phyloP scores from a whole-genome alignment of 2,797 vertebrate genomes.

The Sebastes jordani region DNA sequence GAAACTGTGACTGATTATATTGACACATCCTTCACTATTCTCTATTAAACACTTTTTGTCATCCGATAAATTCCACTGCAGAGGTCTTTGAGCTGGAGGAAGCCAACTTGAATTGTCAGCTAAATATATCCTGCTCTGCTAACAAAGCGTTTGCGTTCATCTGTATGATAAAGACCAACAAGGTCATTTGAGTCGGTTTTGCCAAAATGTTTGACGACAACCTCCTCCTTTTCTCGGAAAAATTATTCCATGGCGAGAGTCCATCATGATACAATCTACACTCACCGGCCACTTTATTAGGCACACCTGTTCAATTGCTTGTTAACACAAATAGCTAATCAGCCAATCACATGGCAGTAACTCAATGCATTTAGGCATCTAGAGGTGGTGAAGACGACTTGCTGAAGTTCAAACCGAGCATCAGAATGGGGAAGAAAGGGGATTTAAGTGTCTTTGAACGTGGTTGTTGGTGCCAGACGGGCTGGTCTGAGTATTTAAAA shows the following conservation, averaged over 20 bases:
- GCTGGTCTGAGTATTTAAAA: fast-evolving
- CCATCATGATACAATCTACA: not conserved
- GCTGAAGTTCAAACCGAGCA: too few relatives aligned
- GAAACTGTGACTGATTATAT: constrained; percentile 21
- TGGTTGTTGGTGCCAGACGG: too few relatives aligned
- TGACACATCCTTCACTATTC: constrained; percentile 14
- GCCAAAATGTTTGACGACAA: constrained; percentile 7
- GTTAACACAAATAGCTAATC: too few relatives aligned
- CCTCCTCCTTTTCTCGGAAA: not conserved
- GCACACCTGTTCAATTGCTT: too few relatives aligned
- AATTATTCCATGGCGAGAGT: not conserved
- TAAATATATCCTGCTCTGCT: not conserved
- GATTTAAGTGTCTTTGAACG: too few relatives aligned
- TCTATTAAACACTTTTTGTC: constrained; percentile 13
- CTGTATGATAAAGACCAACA: not conserved
- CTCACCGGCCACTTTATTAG: too few relatives aligned
- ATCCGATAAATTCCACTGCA: not conserved
- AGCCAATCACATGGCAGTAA: too few relatives aligned
- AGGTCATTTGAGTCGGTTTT: not conserved
- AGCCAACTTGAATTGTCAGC: not conserved
- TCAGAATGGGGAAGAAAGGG: too few relatives aligned
- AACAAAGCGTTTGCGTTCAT: constrained; percentile 6
- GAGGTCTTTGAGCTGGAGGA: not conserved
- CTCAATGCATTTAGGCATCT: too few relatives aligned
- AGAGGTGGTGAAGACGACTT: too few relatives aligned